Conservation (phyloP, 2,113 vertebrate species). For the Pseudopipra pipra region DNA sequence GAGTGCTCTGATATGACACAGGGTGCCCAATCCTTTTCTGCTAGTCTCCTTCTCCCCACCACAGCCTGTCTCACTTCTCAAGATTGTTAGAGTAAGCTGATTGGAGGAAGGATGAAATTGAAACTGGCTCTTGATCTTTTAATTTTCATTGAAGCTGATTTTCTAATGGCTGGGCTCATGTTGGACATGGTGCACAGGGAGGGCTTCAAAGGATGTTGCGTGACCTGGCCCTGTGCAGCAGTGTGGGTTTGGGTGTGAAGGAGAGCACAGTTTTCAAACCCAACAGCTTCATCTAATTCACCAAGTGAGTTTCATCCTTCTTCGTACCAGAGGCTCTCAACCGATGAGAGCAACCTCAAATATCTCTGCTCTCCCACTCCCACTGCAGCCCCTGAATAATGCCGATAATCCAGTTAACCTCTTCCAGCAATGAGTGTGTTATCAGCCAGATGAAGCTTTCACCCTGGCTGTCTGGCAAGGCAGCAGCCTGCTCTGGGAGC, state of each 20-base stretch:
- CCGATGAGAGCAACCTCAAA: neutral
- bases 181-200: rapidly evolving
- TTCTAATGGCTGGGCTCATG: neutral
- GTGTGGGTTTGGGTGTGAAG: neutral
- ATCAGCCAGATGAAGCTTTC: neutral
- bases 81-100: neutral
- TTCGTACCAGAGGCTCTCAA: neutral
- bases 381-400: neutral
- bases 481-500: neutral
- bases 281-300: neutral
- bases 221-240: rapidly evolving
- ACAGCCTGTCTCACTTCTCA: neutral
- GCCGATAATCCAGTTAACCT: neutral
- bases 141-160: neutral
- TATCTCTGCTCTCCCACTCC: neutral
- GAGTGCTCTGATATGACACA: neutral
- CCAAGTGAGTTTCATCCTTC: neutral
- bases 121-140: neutral
- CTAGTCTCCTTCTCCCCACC: neutral
- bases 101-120: neutral
- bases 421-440: neutral
- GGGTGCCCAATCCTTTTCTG: neutral
- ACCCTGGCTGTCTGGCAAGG: rapidly evolving
- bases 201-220: neutral
- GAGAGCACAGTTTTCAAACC: neutral